phyloP scores from a whole-genome alignment of 2,113 vertebrate species.

The Poicephalus meyeri region DNA sequence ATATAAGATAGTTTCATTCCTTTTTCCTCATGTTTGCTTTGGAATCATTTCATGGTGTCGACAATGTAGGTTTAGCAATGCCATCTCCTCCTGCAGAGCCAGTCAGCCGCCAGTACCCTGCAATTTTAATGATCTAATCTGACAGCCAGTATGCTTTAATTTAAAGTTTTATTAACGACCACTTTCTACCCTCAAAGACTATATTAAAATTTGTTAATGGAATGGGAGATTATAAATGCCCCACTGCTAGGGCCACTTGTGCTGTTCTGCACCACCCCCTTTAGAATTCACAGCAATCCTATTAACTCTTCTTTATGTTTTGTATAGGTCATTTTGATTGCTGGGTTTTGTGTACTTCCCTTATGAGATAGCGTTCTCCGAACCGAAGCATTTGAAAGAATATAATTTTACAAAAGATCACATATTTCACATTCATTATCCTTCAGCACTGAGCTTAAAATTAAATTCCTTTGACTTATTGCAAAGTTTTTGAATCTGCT shows the following conservation, averaged over 20 bases:
- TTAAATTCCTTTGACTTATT: constrained; percentile 48
- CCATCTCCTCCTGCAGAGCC: constrained; percentile 15
- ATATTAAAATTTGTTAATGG: constrained; percentile 69
- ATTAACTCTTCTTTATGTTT: constrained; percentile 66
- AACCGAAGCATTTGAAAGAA: constrained; percentile 3
- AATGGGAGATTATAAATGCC: constrained; percentile 61
- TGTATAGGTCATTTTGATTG: constrained; percentile 57
- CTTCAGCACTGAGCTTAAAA: constrained; percentile 6
- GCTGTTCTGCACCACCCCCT: constrained; percentile 23
- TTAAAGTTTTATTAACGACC: constrained; percentile 74
- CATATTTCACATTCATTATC: constrained; percentile 42
- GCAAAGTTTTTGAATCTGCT: neutral
- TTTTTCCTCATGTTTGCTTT: constrained; percentile 61
- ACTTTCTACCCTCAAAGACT: constrained; percentile 69
- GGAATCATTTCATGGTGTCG: constrained; percentile 19
- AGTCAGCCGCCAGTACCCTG: constrained; percentile 44
- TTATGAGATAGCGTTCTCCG: constrained; percentile 14
- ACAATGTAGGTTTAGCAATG: constrained; percentile 7
- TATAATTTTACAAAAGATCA: constrained; percentile 47
- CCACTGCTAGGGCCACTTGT: constrained; percentile 49
- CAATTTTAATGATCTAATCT: constrained; percentile 71
- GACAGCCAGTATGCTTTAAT: constrained; percentile 66
- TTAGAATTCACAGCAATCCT: constrained; percentile 60
- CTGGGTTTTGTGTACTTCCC: constrained; percentile 49
- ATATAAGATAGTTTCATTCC: constrained; percentile 47